Evolutionary conservation across 2,797 vertebrate genomes (phyloP).

Genomic region (Gastrophryne carolinensis): DNA sequence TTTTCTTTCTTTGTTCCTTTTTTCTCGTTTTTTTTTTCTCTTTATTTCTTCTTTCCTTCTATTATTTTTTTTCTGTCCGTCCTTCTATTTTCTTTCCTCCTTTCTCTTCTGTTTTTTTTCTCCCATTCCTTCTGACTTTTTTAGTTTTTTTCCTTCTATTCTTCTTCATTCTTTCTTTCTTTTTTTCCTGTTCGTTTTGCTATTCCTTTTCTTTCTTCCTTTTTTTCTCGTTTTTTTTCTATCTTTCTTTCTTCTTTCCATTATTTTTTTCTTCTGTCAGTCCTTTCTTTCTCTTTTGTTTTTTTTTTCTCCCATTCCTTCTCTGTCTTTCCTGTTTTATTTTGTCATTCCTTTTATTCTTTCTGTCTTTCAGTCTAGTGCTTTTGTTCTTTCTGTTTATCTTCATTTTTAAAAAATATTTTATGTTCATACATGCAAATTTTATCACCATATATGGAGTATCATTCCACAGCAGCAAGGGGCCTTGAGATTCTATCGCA

Average conservation of each 20-base stretch:
- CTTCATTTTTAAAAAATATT: not conserved
- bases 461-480: too few relatives aligned
- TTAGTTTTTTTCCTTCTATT: fast-evolving
- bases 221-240: not conserved
- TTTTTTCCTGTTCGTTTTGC: too few relatives aligned
- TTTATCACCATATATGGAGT: too few relatives aligned
- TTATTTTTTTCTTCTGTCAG: not conserved
- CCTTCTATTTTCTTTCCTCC: too few relatives aligned
- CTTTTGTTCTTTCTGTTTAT: too few relatives aligned
- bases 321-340: not conserved
- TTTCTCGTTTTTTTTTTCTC: too few relatives aligned
- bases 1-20: too few relatives aligned
- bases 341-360: not conserved
- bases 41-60: too few relatives aligned
- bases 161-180: not conserved
- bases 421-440: too few relatives aligned
- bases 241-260: not conserved
- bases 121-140: not conserved
- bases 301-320: not conserved
- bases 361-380: not conserved
- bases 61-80: not conserved
- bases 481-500: too few relatives aligned
- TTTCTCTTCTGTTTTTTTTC: too few relatives aligned
- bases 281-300: not conserved
- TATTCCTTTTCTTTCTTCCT: not conserved